phyloP scores from a whole-genome alignment of 1,140 invertebrate genomes.

The Leptinotarsa undecemlineata region DNA sequence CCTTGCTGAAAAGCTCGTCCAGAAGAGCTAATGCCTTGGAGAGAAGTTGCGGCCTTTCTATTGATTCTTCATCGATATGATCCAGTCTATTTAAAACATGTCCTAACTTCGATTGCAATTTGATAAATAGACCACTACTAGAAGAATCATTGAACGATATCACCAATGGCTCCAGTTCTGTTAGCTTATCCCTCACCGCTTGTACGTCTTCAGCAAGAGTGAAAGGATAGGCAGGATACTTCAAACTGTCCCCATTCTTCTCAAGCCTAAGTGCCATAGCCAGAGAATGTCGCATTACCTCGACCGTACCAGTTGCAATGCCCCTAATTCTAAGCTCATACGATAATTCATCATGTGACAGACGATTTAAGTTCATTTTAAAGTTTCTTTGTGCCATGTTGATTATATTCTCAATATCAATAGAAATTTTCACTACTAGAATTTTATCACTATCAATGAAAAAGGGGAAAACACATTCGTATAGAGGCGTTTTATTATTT shows the following conservation, averaged over 20 bases:
- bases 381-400: neutral
- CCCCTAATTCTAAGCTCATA: slow-evolving; percentile 14
- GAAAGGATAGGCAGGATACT: slow-evolving; percentile 4
- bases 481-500: no score
- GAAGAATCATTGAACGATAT: neutral
- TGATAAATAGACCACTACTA: neutral
- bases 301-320: slow-evolving; percentile 17
- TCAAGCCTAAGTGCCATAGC: slow-evolving; percentile 12
- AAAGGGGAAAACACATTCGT: no score
- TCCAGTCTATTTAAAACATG: neutral
- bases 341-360: slow-evolving; percentile 11
- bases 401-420: no score
- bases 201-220: slow-evolving; percentile 10
- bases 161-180: neutral
- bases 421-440: no score
- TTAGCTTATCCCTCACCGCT: slow-evolving; percentile 6
- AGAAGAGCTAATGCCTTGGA: neutral
- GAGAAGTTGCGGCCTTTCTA: neutral
- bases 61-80: slow-evolving; percentile 8
- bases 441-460: no score
- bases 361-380: neutral
- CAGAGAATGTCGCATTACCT: slow-evolving; percentile 16
- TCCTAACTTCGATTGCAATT: neutral
- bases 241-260: slow-evolving; percentile 2
- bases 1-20: neutral